Conservation (phyloP, 2,888 invertebrate genomes). For the Diabrotica balteata region DNA sequence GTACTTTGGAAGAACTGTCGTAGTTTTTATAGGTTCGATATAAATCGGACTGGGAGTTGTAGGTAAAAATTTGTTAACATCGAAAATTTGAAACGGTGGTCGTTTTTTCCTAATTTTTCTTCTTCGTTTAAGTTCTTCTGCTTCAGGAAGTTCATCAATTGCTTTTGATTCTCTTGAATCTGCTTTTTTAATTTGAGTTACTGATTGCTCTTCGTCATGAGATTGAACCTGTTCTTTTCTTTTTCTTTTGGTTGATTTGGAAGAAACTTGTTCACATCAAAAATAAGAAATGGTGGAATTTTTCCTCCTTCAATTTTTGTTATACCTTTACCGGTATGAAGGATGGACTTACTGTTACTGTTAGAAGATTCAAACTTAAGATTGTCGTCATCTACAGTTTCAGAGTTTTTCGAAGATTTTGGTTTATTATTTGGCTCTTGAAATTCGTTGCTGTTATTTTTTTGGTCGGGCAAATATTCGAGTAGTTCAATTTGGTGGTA, state of each 20-base stretch:
- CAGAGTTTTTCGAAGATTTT: not conserved
- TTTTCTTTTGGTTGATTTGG: not conserved
- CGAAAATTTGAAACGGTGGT: constrained; percentile 40
- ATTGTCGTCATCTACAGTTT: constrained; percentile 5
- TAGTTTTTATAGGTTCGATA: constrained; percentile 14
- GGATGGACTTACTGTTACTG: too few species aligned
- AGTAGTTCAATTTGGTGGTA: constrained; percentile 52
- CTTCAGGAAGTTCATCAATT: constrained; percentile 33
- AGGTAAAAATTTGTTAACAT: constrained; percentile 37
- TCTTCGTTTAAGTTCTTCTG: constrained; percentile 30
- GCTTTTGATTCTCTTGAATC: constrained; percentile 2
- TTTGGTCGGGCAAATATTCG: constrained; percentile 43
- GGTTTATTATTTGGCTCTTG: not conserved
- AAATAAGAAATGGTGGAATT: constrained; percentile 1
- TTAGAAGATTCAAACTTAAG: constrained; percentile 13
- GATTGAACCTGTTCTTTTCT: not conserved
- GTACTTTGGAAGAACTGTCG: constrained; percentile 45
- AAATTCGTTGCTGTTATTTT: constrained; percentile 5
- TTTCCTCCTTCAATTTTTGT: not conserved
- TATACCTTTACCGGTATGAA: not conserved
- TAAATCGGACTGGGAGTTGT: constrained; percentile 14
- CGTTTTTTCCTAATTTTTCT: constrained; percentile 31
- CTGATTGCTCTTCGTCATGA: not conserved
- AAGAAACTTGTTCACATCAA: constrained; percentile 3
- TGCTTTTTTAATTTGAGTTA: not conserved